phyloP scores from a whole-genome alignment of 2,113 vertebrate species.

The Leiothrix lutea region DNA sequence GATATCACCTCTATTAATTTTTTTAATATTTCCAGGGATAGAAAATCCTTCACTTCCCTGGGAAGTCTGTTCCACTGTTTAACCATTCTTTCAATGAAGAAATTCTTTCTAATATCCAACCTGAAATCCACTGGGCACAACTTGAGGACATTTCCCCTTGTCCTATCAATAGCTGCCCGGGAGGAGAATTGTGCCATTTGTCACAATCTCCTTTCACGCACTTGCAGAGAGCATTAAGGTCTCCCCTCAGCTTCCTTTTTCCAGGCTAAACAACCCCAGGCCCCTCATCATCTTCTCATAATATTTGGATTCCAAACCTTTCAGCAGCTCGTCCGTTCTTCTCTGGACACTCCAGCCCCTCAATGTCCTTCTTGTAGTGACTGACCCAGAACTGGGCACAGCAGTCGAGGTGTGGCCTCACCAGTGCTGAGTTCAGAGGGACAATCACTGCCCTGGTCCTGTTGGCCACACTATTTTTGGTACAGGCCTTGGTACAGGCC shows the following conservation, averaged over 20 bases:
- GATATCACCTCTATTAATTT: neutral
- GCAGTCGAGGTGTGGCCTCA: rapidly evolving
- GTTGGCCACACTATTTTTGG: neutral
- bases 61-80: neutral
- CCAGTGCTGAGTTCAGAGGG: rapidly evolving
- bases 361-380: neutral
- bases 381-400: rapidly evolving
- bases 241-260: neutral
- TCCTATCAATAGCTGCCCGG: neutral
- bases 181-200: neutral
- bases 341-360: neutral
- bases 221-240: neutral
- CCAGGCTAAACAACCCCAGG: neutral
- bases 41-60: neutral
- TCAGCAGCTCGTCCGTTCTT: rapidly evolving
- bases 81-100: neutral
- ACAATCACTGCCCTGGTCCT: neutral
- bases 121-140: neutral
- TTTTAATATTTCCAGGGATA: neutral
- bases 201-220: neutral
- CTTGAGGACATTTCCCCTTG: neutral
- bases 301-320: neutral
- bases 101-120: neutral
- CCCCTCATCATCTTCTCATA: neutral
- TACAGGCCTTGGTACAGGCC: neutral